Conservation (phyloP, 2,113 vertebrate genomes). For the Orthochromis malagaraziensis region DNA sequence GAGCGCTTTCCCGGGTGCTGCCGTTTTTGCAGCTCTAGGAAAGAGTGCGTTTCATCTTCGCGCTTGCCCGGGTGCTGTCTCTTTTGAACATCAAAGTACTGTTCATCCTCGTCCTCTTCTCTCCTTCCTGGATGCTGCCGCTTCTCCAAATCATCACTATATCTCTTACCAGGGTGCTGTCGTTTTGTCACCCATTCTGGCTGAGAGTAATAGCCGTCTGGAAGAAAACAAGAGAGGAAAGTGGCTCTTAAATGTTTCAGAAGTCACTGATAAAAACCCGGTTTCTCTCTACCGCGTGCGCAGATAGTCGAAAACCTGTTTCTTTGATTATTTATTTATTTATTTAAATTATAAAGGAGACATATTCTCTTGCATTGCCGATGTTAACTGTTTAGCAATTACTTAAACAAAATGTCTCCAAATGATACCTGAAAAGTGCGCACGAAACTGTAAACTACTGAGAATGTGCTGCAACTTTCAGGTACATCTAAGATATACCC, state of each 20-base stretch:
- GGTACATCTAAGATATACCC: background rate
- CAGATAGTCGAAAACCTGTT: background rate
- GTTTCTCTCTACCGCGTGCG: background rate
- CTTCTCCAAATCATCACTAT: slow-evolving; percentile 69
- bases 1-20: slow-evolving; percentile 79
- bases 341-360: background rate
- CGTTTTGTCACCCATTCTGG: slow-evolving; percentile 74
- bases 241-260: background rate
- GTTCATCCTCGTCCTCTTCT: slow-evolving; percentile 55
- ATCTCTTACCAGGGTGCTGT: slow-evolving; percentile 76
- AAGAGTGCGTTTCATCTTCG: slow-evolving; percentile 59
- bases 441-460: background rate
- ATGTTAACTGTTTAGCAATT: background rate
- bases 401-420: background rate
- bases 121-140: slow-evolving; percentile 83
- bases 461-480: background rate
- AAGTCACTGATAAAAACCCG: background rate
- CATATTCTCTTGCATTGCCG: accelerated
- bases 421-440: background rate
- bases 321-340: background rate
- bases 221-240: background rate
- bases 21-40: slow-evolving; percentile 65
- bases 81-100: slow-evolving; percentile 52
- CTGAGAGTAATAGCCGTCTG: slow-evolving; percentile 68
- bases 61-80: slow-evolving; percentile 78